A percentile compares a stretch with the other conserved stretches of the same genome.
Evolutionary conservation across 2,888 invertebrate species (phyloP).

Genomic region (Ptychoptera albimana): DNA sequence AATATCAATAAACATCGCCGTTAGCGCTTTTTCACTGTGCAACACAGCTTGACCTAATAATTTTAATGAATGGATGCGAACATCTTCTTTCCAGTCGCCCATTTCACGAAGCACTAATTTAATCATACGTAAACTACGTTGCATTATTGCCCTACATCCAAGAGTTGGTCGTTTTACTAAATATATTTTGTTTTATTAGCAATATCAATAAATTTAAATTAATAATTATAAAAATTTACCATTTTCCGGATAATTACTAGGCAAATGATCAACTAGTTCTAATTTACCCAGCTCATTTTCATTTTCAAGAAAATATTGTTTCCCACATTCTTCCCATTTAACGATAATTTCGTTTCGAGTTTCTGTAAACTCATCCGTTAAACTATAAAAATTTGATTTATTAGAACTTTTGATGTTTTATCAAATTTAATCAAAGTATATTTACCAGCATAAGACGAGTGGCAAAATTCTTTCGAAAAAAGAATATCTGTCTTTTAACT

Average conservation of each 20-base stretch:
- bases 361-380: constrained; percentile 66
- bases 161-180: constrained; percentile 60
- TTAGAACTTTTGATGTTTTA: background rate
- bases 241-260: constrained; percentile 55
- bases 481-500: constrained; percentile 73
- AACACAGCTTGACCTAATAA: constrained; percentile 27
- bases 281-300: constrained; percentile 74
- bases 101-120: constrained; percentile 23
- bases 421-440: background rate
- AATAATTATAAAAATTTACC: constrained; percentile 26
- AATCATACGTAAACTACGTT: constrained; percentile 38
- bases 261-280: constrained; percentile 52
- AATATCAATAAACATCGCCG: constrained; percentile 26
- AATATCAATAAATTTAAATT: constrained; percentile 7
- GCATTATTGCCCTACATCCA: constrained; percentile 68
- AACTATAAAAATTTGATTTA: constrained; percentile 26
- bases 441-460: constrained; percentile 61
- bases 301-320: constrained; percentile 71
- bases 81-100: constrained; percentile 29
- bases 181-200: constrained; percentile 24
- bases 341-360: constrained; percentile 44
- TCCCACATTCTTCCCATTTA: constrained; percentile 58
- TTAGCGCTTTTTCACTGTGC: constrained; percentile 26
- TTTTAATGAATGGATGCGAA: constrained; percentile 26
- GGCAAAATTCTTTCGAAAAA: constrained; percentile 78